Base-by-base conservation (phyloP, 2,888 invertebrate species). In the Augiades crinisus region DNA sequence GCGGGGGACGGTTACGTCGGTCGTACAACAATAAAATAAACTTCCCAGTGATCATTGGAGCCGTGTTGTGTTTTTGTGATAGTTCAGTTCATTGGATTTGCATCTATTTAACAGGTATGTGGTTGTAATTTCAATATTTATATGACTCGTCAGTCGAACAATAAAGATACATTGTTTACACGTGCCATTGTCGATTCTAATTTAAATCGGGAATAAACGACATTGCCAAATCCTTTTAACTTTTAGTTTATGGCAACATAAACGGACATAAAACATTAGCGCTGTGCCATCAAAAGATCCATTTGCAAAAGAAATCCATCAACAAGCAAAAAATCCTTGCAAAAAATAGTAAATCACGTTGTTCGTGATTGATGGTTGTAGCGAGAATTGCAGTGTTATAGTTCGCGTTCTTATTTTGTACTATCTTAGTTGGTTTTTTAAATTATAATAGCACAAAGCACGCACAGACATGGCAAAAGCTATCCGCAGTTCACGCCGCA, bases 21-120 rank as follows among this genome's bases (percentile, higher is more conserved):
- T 63, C 62, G 58, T 59, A 43, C 12, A 47, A 46, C 60, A 65
- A 62, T 64, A 59, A 64, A 67, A 66, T 61, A 46, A 64, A 63
- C 68, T 57, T 49, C 56, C 50, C 53, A 54, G 60, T 58, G 67
- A 57, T 62, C 59, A 64, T 71, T 53, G 41, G 27, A 65, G 62
- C 72, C 68, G 75, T 70, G 69, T 62, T 34, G 43, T 53, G 56
- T 57, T 27, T 51, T 37, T 53, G 49, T 53, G 37, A 41, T 56
- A 44, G 34, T 47, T 44, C 14, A 12, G 21, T 31, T 36, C 43
- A 34, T n/a, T 50, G 41, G 49, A 43, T 50, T 46, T 50, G 41
- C 19, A 40, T 14, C 40, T 43, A 36, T 41, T 24, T 36, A 24
- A 34, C 36, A 50, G 50, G 50, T 50, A 50, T 4, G 45, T 46